phyloP scores from a whole-genome alignment of 2,888 invertebrate genomes.

The Calliopum simillimum region DNA sequence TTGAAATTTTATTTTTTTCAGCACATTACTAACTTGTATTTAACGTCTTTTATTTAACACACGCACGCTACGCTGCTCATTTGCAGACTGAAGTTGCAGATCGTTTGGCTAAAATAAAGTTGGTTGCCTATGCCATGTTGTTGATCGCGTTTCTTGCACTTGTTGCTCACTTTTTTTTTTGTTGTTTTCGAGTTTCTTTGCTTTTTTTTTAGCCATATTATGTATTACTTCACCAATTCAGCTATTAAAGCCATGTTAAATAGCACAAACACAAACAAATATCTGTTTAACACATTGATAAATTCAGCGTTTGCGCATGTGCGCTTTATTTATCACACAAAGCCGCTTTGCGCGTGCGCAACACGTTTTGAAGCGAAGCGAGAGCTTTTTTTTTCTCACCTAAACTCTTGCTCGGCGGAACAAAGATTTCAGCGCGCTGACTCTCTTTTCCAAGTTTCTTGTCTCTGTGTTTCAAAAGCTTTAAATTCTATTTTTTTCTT shows the following conservation, averaged over 20 bases:
- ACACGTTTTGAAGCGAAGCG: constrained; percentile 33
- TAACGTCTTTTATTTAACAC: constrained; percentile 39
- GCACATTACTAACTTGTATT: constrained; percentile 33
- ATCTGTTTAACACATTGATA: background rate
- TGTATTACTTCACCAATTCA: background rate
- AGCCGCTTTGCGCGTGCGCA: constrained; percentile 51
- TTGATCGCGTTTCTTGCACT: constrained; percentile 10
- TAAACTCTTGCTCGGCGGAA: no score
- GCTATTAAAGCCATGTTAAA: background rate
- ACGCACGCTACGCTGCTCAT: constrained; percentile 65
- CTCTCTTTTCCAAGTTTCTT: background rate
- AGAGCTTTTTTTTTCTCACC: background rate
- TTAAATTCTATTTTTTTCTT: background rate
- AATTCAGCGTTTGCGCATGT: background rate
- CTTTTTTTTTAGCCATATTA: background rate
- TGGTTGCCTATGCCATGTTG: constrained; percentile 54
- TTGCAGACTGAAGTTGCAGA: constrained; percentile 65
- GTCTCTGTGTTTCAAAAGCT: background rate
- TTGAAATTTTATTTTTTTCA: constrained; percentile 5
- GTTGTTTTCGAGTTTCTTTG: background rate
- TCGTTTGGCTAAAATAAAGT: constrained; percentile 60
- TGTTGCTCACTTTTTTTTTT: constrained; percentile 6
- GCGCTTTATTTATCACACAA: constrained; percentile 1
- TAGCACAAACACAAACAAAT: background rate
- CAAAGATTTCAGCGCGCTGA: background rate